These are phyloP conservation scores for Dysmachus trigonus DNA, from an alignment of 2,888 invertebrate species.

Conservation along the genomic window DNA sequence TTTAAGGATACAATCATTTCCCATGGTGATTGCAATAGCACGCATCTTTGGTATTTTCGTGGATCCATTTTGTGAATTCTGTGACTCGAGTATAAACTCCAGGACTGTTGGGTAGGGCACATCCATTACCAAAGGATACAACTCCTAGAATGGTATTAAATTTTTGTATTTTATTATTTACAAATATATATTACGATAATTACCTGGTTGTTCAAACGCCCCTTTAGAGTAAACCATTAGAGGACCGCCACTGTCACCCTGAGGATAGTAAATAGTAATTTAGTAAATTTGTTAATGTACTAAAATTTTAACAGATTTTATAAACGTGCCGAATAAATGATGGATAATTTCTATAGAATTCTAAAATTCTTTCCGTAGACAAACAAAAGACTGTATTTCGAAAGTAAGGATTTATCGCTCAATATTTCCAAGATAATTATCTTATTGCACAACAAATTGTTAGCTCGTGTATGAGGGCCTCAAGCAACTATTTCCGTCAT, in stretches of 20 bases:
- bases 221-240: conserved; percentile 51
- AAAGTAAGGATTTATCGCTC: too few relatives aligned
- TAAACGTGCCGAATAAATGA: too few relatives aligned
- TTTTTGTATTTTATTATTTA: background rate
- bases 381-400: too few relatives aligned
- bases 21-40: conserved; percentile 35
- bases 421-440: too few relatives aligned
- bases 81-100: conserved; percentile 47
- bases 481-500: too few relatives aligned
- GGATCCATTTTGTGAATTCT: conserved; percentile 29
- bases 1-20: background rate
- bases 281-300: too few relatives aligned
- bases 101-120: conserved; percentile 34
- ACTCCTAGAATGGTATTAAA: conserved; percentile 25
- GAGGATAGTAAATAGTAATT: background rate
- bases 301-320: too few relatives aligned
- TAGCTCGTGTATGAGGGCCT: too few relatives aligned
- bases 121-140: conserved; percentile 45
- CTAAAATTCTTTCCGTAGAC: too few relatives aligned
- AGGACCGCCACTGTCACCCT: conserved; percentile 62
- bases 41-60: conserved; percentile 15
- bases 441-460: too few relatives aligned
- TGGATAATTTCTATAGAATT: too few relatives aligned
- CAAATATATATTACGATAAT: background rate
- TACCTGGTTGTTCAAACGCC: conserved; percentile 16